phyloP scores from a whole-genome alignment of 2,888 invertebrate species.

The Liodrosophila aerea region DNA sequence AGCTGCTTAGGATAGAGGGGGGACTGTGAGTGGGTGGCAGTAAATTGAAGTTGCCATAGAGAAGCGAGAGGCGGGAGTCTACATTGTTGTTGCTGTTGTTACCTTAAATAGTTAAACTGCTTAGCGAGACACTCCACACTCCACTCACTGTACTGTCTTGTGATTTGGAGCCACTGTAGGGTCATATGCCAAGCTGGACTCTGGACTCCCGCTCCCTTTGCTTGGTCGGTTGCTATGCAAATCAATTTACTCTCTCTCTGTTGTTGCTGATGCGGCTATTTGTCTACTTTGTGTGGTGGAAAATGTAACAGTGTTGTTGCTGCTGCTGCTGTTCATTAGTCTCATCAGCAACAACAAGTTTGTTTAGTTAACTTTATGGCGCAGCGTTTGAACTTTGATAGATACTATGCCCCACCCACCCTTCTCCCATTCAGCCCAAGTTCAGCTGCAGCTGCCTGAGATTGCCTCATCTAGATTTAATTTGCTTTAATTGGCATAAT shows the following conservation, averaged over 20 bases:
- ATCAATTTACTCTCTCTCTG: constrained; percentile 58
- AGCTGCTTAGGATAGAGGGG: neutral
- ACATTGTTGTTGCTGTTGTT: constrained; percentile 59
- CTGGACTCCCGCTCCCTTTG: constrained; percentile 1
- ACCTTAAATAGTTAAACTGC: constrained; percentile 74
- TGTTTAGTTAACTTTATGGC: constrained; percentile 70
- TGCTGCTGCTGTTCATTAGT: constrained; percentile 63
- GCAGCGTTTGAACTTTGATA: constrained; percentile 73
- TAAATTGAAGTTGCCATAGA: constrained; percentile 68
- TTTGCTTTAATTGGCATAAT: constrained; percentile 74
- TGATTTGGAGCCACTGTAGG: constrained; percentile 28
- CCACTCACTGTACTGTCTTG: too few species aligned
- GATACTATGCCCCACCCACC: too few species aligned
- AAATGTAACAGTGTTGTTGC: constrained; percentile 22
- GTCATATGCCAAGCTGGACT: constrained; percentile 30
- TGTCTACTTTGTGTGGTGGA: constrained; percentile 14
- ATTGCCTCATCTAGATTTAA: constrained; percentile 38
- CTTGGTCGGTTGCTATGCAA: constrained; percentile 67
- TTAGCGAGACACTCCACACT: constrained; percentile 53
- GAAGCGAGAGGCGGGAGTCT: constrained; percentile 15
- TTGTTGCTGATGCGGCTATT: constrained; percentile 42
- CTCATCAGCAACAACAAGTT: constrained; percentile 42
- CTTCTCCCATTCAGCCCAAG: constrained; percentile 39
- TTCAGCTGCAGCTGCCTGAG: constrained; percentile 36
- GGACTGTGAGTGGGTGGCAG: neutral